Evolutionary conservation across 2,113 vertebrate species (phyloP).

Genomic region (Laticauda laticaudata): DNA sequence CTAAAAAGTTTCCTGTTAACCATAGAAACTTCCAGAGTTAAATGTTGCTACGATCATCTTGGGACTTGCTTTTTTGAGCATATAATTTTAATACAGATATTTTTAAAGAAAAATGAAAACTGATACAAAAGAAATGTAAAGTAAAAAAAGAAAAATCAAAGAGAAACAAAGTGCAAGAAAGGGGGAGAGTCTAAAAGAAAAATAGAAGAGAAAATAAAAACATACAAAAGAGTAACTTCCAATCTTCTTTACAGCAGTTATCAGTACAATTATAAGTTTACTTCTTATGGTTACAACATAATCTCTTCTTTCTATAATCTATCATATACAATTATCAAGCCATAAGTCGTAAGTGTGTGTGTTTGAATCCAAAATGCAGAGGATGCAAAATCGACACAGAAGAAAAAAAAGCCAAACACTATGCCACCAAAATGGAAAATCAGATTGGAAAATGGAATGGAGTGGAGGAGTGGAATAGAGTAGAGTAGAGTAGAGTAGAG

Average conservation of each 20-base stretch:
- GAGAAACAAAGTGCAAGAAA: neutral
- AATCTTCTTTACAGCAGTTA: neutral
- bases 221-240: neutral
- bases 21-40: neutral
- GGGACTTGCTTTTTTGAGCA: neutral
- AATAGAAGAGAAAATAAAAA: neutral
- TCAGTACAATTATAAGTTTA: neutral
- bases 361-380: no score
- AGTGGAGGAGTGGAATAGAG: no score
- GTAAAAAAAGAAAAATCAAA: neutral
- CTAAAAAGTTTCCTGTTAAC: slow-evolving; percentile 39
- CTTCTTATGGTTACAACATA: no score
- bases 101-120: neutral
- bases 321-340: no score
- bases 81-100: neutral
- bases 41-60: slow-evolving; percentile 3
- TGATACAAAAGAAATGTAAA: neutral
- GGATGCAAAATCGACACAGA: no score
- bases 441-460: no score
- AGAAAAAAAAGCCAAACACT: no score
- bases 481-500: no score
- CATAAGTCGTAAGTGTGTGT: no score
- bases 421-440: no score
- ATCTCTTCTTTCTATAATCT: no score
- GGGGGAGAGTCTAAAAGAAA: neutral